Base-by-base conservation (phyloP, 2,888 invertebrate species). In the Hirtodrosophila trivittata region DNA sequence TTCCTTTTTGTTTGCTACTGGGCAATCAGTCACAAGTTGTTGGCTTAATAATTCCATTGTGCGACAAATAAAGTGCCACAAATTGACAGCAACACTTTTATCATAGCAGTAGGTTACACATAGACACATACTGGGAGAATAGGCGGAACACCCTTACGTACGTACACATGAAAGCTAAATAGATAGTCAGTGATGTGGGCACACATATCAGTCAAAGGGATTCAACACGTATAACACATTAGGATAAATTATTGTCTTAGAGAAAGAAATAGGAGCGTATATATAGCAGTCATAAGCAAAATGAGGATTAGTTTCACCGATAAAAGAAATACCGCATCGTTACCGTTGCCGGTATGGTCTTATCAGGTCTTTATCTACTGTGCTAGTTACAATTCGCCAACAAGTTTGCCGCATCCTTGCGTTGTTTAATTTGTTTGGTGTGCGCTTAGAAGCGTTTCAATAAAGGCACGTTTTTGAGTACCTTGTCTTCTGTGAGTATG, bases 161-260 rank as follows among this genome's bases (percentile, higher is more conserved):
- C 50, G 5, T 21, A 9, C 14, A n/a, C 8, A 33, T 8, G 1
- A 12, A 41, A 12, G 18, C 18, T 3, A 21, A 21, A 33, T 8
- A n/a, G 28, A 33, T 9, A 12, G 43, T 16, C 12, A 41, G 32
- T 28, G 33, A 38, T 49, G 32, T 56, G 52, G 28, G 58, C 35
- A 58, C 64, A 75, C 72, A 83, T 66, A 83, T 81, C 86, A 77
- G 67, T 78, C 81, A 72, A 76, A 81, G 51, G 65, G 84, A 73
- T 69, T 78, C 84, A 78, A 73, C 76, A 83, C 78, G 84, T 77
- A 69, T 71, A 81, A 71, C 60, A 82, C 84, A 83, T 84, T 84
- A 78, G 72, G 75, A 75, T 71, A 68, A 63, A 82, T 75, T 81
- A 77, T 81, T 84, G 82, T 76, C 70, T 71, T 67, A 68, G 70